These are phyloP conservation scores for Helleia helle DNA, from an alignment of 2,888 invertebrate species.

Conservation along the genomic window DNA sequence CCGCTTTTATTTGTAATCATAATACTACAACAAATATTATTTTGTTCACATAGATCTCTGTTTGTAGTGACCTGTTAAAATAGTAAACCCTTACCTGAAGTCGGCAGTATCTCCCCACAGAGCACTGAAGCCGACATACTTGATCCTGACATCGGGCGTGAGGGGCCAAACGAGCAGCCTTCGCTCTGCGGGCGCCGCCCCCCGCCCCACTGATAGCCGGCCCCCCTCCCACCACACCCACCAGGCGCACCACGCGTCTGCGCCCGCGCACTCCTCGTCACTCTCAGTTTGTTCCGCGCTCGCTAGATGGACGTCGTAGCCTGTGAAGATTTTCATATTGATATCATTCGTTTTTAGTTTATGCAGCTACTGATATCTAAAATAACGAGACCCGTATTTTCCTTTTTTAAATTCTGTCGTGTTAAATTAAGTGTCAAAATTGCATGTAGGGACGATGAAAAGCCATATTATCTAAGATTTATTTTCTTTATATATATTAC, in stretches of 20 bases:
- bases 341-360: neutral
- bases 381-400: no score
- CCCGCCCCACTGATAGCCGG: constrained; percentile 71
- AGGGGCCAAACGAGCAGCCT: constrained; percentile 76
- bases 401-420: no score
- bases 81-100: constrained; percentile 73
- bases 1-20: no score
- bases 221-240: constrained; percentile 81
- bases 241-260: constrained; percentile 74
- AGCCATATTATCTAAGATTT: no score
- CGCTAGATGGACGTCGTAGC: constrained; percentile 76
- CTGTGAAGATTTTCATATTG: constrained; percentile 40
- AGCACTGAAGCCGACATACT: constrained; percentile 77
- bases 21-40: no score
- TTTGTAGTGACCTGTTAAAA: no score
- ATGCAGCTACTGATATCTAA: neutral
- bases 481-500: no score
- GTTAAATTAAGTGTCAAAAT: no score
- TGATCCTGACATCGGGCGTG: constrained; percentile 73
- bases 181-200: constrained; percentile 69
- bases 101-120: constrained; percentile 77
- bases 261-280: constrained; percentile 60
- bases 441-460: no score
- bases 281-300: constrained; percentile 73
- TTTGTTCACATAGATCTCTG: no score